Evolutionary conservation across 2,888 invertebrate genomes (phyloP), one percentile per base, ranked within the genome.

Genomic region (Pterostichus madidus): DNA sequence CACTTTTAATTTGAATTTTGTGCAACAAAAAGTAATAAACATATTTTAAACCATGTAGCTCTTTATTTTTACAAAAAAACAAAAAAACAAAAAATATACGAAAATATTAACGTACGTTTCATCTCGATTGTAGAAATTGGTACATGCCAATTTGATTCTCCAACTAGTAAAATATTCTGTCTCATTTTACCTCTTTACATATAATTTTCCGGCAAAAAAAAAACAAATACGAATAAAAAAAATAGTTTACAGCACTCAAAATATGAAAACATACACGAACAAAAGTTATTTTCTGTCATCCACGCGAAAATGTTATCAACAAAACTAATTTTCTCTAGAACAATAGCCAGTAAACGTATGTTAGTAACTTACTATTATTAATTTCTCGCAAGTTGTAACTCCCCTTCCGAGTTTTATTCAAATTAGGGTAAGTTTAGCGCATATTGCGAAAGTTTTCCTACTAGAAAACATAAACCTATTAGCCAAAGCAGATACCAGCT

Each of bases 401-500:
- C 64, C 64, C 68, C 39, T 68, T 68, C 44, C 46, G 31, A 75
- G 75, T 75, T 75, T 75, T 75, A 75, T 75, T 75, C 53, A 75
- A 75, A 75, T 75, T 49, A 75, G 53, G 11, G 11, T 24, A 75
- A 75, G 75, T 75, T 52, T 52, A 52, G 75, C 53, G 75, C 49
- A 53, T 75, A 75, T 75, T 75, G 53, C 52, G 46, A 75, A 75
- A 75, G 52, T 75, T 75, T 49, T 64, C 35, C 75, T 75, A 52
- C 53, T 32, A 75, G 75, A 75, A 75, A 75, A 75, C 75, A 52
- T 75, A 53, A 75, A 75, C 75, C 53, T 75, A 75, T 75, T 75
- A 75, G 53, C 32, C n/a, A 31, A 52, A 75, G 32, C 75, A 53
- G 52, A 75, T 52, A 75, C 75, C 31, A 35, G 64, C 64, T 64